Evolutionary conservation across 2,888 invertebrate species (phyloP), one percentile per base, ranked within the genome.

Genomic region (Eustalomyia histrio): DNA sequence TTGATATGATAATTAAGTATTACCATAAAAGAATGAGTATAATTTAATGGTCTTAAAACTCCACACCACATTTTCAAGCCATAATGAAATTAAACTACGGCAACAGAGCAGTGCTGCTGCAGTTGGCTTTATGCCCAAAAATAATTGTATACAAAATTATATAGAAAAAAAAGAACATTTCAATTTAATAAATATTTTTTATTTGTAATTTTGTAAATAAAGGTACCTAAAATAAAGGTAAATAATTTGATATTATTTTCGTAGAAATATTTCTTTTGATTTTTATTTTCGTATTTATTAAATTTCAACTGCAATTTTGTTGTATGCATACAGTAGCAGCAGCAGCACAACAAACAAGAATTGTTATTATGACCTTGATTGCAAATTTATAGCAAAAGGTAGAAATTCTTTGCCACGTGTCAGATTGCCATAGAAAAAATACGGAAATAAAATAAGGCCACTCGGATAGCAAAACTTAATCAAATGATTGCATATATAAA

Each of bases 1-100:
- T 69, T 69, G 64, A 74, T 76, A 69, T 39, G 69, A 74, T 80
- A 80, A 80, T 73, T 55, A 43, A 43, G 8, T 4, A 43, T 12
- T 5, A 43, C 43, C 43, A 12, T 8, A 35, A 35, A 21, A 21
- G 2, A 21, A 21, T 21, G 21, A n/a, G n/a, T n/a, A n/a, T 21
- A 35, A 35, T 7, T 7, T 35, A 5, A 35, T 35, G 14, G 14
- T 39, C 14, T 39, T 39, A 39, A n/a, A 39, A 39, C 39, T 14
- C 7, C 7, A 29, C 12, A 39, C 39, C 39, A 39, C 39, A 39
- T 12, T 39, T 14, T 6, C 4, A 3, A 39, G 1, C 39, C 14
- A 12, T 39, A 4, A 12, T 39, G 12, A 39, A 39, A 39, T 39
- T 12, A 39, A 39, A 39, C 14, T 39, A 39, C 39, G 6, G 39